Evolutionary conservation across 2,888 invertebrate species (phyloP).

Genomic region (Oeneis ivallda): DNA sequence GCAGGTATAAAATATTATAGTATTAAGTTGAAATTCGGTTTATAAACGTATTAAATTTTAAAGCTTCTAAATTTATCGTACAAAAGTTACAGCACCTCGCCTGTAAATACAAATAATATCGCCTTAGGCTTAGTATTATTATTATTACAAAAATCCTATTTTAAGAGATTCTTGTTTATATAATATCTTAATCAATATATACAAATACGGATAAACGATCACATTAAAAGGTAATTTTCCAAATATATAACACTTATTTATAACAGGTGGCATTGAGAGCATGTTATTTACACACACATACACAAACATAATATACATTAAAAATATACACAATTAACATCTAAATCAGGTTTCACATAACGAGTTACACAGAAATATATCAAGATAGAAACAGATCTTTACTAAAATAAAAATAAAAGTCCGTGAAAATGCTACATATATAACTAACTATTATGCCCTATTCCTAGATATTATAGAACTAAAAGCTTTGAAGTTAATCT

Average conservation of each 20-base stretch:
- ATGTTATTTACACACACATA: slow-evolving; percentile 47
- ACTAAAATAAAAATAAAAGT: no score
- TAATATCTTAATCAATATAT: slow-evolving; percentile 45
- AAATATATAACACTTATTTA: slow-evolving; percentile 45
- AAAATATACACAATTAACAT: slow-evolving; percentile 4
- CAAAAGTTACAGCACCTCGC: slow-evolving; percentile 71
- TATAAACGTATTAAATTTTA: slow-evolving; percentile 55
- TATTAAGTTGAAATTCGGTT: slow-evolving; percentile 57
- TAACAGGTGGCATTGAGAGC: slow-evolving; percentile 59
- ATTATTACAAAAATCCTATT: slow-evolving; percentile 44
- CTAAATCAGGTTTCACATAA: not conserved
- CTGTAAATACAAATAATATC: slow-evolving; percentile 62
- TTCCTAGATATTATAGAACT: no score
- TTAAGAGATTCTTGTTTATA: slow-evolving; percentile 61
- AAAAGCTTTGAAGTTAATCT: no score
- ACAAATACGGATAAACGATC: slow-evolving; percentile 52
- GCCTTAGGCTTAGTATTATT: slow-evolving; percentile 73
- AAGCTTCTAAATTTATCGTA: slow-evolving; percentile 63
- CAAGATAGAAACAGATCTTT: no score
- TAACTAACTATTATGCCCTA: no score
- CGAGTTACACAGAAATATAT: not conserved
- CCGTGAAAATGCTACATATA: no score
- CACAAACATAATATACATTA: slow-evolving; percentile 23
- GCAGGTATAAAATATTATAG: slow-evolving; percentile 27
- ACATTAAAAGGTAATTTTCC: slow-evolving; percentile 41